Evolutionary conservation across 2,113 vertebrate genomes (phyloP).

Genomic region (Pelvicachromis taeniatus): DNA sequence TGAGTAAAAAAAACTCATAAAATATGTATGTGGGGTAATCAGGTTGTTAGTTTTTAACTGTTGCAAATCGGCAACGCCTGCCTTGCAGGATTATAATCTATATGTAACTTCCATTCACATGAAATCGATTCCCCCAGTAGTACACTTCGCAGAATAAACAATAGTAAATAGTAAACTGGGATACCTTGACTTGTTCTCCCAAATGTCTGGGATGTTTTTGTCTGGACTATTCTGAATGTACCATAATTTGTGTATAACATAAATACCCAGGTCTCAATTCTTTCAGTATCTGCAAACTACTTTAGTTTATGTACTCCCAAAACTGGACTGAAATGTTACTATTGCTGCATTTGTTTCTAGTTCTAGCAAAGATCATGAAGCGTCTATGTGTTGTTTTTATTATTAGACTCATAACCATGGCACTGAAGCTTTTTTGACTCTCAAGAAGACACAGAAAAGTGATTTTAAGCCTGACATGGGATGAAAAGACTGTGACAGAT

Average conservation of each 20-base stretch:
- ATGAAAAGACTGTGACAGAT: not conserved
- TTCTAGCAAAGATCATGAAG: not conserved
- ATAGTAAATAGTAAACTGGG: rapidly evolving
- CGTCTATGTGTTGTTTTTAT: not conserved
- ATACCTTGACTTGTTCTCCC: not conserved
- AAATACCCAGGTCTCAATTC: not conserved
- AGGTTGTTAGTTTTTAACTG: no score
- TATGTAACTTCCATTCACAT: not conserved
- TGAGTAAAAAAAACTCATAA: no score
- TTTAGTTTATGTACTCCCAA: not conserved
- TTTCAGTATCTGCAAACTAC: not conserved
- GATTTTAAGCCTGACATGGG: not conserved
- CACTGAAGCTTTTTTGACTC: not conserved
- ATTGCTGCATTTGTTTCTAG: not conserved
- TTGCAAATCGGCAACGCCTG: no score
- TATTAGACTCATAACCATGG: not conserved
- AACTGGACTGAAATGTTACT: not conserved
- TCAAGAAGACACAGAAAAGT: not conserved
- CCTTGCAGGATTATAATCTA: not conserved
- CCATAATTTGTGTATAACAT: not conserved
- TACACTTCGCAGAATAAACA: not conserved
- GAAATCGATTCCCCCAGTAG: not conserved
- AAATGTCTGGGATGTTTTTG: not conserved
- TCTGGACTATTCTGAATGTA: rapidly evolving
- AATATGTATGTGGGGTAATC: no score